phyloP scores from a whole-genome alignment of 1,140 invertebrate genomes.

The Mamestra configurata region DNA sequence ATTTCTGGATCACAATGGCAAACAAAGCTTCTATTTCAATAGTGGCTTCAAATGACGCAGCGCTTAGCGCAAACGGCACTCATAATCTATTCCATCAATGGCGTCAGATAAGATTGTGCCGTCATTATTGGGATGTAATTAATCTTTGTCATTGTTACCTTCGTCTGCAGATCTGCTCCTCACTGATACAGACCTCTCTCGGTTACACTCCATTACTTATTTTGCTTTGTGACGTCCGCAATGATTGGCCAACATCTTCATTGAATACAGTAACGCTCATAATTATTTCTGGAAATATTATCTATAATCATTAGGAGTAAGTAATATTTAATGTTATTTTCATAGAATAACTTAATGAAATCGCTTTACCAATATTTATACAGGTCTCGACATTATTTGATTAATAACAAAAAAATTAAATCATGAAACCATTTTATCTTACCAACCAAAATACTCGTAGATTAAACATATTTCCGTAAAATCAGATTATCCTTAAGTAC shows the following conservation, averaged over 20 bases:
- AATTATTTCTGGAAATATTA: too few relatives aligned
- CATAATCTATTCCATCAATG: constrained; percentile 67
- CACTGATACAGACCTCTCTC: constrained; percentile 62
- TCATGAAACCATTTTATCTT: background rate
- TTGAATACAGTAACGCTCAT: constrained; percentile 55
- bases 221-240: constrained; percentile 68
- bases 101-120: constrained; percentile 71
- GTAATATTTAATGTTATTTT: background rate
- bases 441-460: constrained; percentile 1
- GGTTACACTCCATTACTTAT: constrained; percentile 59
- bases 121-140: constrained; percentile 75
- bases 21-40: constrained; percentile 41
- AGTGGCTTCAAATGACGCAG: constrained; percentile 53
- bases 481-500: background rate
- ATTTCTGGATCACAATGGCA: constrained; percentile 43
- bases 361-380: background rate
- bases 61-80: constrained; percentile 59
- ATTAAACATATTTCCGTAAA: constrained; percentile 7
- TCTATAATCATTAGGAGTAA: constrained; percentile 6
- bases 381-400: constrained; percentile 9
- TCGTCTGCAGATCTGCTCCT: constrained; percentile 67
- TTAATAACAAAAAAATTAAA: constrained; percentile 7
- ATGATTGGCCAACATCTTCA: constrained; percentile 60
- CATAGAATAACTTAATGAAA: background rate
- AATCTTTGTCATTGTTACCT: constrained; percentile 75